Evolutionary conservation across 2,113 vertebrate species (phyloP).

Genomic region (Sebastes schlegelii): DNA sequence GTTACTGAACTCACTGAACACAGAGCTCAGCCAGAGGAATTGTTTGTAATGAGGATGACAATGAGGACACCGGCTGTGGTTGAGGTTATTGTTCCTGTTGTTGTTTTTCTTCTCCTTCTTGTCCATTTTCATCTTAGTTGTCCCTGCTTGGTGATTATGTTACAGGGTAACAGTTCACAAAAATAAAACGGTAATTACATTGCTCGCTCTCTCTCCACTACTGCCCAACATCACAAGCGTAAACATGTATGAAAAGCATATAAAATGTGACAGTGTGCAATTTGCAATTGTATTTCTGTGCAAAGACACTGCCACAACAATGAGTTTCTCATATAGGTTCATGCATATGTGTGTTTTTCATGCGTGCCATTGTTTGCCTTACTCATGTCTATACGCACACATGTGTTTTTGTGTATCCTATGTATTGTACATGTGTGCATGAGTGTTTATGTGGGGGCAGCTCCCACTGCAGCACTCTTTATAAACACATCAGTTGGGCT

Average conservation of each 20-base stretch:
- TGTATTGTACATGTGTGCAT: conserved; percentile 22
- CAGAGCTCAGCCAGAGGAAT: neutral
- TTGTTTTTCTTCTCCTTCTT: neutral
- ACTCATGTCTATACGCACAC: conserved; percentile 32
- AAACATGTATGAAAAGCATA: neutral
- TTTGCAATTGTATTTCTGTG: neutral
- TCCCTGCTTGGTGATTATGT: neutral
- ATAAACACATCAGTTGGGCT: conserved; percentile 87
- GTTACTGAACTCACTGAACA: neutral
- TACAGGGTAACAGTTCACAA: conserved; percentile 1
- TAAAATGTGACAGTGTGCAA: neutral
- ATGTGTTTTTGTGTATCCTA: conserved; percentile 35
- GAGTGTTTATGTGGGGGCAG: conserved; percentile 52
- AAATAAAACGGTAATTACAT: neutral
- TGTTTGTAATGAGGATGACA: neutral
- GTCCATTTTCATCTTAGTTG: neutral
- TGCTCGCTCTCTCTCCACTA: neutral
- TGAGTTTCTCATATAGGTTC: conserved; percentile 7
- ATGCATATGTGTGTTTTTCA: conserved; percentile 23
- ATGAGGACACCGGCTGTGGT: neutral
- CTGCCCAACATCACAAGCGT: conserved; percentile 10
- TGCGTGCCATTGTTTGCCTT: conserved; percentile 51
- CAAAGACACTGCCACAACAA: neutral
- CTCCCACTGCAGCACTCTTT: conserved; percentile 79
- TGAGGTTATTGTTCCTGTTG: neutral